Base-by-base conservation (phyloP, 2,113 vertebrate species). In the Clinocottus analis region DNA sequence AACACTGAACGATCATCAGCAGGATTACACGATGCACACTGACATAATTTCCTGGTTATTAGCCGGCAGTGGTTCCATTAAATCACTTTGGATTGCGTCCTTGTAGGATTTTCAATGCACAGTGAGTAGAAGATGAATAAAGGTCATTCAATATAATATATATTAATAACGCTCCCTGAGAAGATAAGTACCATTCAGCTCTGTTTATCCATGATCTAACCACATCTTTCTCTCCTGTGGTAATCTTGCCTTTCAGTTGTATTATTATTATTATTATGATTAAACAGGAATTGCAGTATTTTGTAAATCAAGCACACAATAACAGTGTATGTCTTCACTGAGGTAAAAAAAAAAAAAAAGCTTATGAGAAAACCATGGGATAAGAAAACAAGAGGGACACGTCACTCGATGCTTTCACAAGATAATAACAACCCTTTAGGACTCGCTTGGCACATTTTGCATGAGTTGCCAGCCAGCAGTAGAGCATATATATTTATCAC, bases 41-140 rank as follows among this genome's bases (percentile, higher is more conserved):
- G 12, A 78, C 64, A 61, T 39, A 1, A 68, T 65, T 86, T 56
- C 14, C 66, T 84, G 55, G 23, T 69, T 68, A 72, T 80, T 72
- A 83, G 49, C 29, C 43, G 47, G 75, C 23, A 75, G 63, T 59
- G 23, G 51, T 58, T 79, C 66, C 59, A 70, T 64, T 78, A 63
- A 72, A 83, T 78, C 21, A 69, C 56, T 43, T 31, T 47, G 19
- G 8, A 43, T 31, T 60, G 64, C 9, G 64, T 25, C 33, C 43
- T 51, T 16, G 11, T 23, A 21, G 27, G 56, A 70, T 27, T 60
- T 5, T 1, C 55, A 62, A 60, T 67, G 35, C 61, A 72, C 11
- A 47, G 19, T 14, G 59, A 64, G 27, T 11, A 37, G 59, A 25
- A 47, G 43, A 37, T 47, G 68, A 61, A 69, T 27, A 63, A 31